Conservation (phyloP, 2,113 vertebrate genomes). For the Rhombomys opimus region DNA sequence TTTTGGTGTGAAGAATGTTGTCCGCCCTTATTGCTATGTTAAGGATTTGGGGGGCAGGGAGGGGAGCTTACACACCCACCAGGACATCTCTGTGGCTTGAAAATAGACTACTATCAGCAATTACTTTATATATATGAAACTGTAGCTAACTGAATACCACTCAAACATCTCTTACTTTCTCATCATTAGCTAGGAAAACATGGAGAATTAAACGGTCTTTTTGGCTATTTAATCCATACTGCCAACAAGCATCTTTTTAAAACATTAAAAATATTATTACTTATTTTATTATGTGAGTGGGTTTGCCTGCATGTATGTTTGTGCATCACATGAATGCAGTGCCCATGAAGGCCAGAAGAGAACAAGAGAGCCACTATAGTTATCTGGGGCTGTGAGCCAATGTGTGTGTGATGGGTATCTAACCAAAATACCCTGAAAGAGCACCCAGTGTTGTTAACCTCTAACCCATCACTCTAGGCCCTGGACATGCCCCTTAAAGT, state of each 20-base stretch:
- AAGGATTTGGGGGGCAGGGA: not conserved
- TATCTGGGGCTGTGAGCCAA: no score
- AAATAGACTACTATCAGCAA: not conserved
- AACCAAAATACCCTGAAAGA: not conserved
- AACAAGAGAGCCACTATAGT: not conserved
- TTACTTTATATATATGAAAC: not conserved
- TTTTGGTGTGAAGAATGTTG: not conserved
- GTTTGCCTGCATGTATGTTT: not conserved
- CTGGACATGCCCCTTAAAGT: not conserved
- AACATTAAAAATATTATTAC: not conserved
- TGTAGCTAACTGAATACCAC: not conserved
- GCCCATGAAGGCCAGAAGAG: not conserved
- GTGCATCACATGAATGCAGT: no score
- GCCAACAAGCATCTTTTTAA: not conserved
- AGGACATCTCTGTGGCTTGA: not conserved
- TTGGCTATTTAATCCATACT: not conserved
- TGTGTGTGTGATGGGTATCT: not conserved
- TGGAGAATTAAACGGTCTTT: not conserved
- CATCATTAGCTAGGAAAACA: not conserved
- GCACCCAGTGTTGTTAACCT: not conserved
- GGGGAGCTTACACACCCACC: not conserved
- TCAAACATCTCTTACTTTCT: not conserved
- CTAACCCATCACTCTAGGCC: not conserved
- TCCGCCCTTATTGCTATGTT: not conserved
- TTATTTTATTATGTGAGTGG: not conserved